phyloP scores from a whole-genome alignment of 2,888 invertebrate species.

The Stenchaetothrips biformis region DNA sequence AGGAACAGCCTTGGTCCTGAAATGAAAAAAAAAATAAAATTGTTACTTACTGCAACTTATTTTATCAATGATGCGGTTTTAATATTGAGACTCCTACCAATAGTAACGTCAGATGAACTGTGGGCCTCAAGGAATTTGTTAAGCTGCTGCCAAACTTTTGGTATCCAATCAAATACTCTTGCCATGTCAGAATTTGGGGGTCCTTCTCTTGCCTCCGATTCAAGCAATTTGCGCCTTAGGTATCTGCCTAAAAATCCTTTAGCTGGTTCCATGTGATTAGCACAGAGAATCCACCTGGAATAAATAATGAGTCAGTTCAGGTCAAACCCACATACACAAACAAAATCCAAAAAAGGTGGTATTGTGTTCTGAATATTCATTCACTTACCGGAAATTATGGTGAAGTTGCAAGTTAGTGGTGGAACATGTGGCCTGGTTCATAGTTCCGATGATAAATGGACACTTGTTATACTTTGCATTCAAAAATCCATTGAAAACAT shows the following conservation, averaged over 20 bases:
- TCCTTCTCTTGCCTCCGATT: constrained; percentile 66
- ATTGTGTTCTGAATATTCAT: not conserved
- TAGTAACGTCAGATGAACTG: constrained; percentile 95
- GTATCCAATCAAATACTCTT: constrained; percentile 89
- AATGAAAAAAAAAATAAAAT: constrained; percentile 31
- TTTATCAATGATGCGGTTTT: not conserved
- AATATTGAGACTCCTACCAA: constrained; percentile 55
- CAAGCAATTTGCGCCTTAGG: constrained; percentile 66
- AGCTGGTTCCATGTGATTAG: constrained; percentile 98
- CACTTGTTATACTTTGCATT: constrained; percentile 74
- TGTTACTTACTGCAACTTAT: not conserved
- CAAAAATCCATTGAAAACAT: constrained; percentile 83
- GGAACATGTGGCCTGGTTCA: constrained; percentile 89
- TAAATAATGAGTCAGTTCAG: constrained; percentile 16
- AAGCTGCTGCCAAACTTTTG: constrained; percentile 89
- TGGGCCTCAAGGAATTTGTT: constrained; percentile 94
- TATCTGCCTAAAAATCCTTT: constrained; percentile 88
- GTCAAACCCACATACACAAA: constrained; percentile 21
- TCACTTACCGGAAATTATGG: constrained; percentile 86
- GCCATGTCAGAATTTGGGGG: constrained; percentile 66
- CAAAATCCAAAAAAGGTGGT: not conserved
- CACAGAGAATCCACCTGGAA: constrained; percentile 69
- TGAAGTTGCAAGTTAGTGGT: constrained; percentile 92
- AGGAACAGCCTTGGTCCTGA: constrained; percentile 61
- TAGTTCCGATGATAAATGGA: constrained; percentile 90